Evolutionary conservation across 2,113 vertebrate species (phyloP), one percentile per base, ranked within the genome.

Genomic region (Atractosteus spatula): DNA sequence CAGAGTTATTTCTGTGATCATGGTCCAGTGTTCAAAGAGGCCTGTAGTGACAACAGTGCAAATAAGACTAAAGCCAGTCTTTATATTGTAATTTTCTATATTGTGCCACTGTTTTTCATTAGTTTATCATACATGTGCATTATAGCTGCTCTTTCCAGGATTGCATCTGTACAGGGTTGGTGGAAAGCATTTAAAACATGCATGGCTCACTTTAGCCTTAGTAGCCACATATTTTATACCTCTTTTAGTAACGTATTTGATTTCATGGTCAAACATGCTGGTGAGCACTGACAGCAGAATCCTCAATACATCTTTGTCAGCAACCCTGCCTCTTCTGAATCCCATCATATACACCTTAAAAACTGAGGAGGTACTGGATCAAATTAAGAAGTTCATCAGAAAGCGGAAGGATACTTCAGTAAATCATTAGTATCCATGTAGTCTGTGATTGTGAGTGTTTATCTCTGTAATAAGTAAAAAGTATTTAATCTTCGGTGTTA

Each of bases 151-250:
- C 44, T 66, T 42, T 43, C 14, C 4, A 66, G 17, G 16, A 3
- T 66, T 8, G 41, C 64, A 10, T 43, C 64, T 43, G 64, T 16
- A 10, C 7, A 66, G 17, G 41, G 44, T 10, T 16, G 64, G 13
- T 13, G 41, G 41, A 66, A 66, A 66, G 64, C 64, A 42, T 66
- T 66, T 66, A 66, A 66, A 66, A 66, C 64, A 10, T 66, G 64
- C 64, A n/a, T 16, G 4, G 4, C 64, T 13, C 64, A 66, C 14
- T 11, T 11, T 66, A 11, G 11, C 13, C 41, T 66, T 66, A 66
- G 64, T 66, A 11, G 64, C 64, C 10, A 66, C 17, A 42, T 66
- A 16, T 66, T 66, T n/a, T 17, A 42, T 66, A 42, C 64, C 64
- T 66, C 6, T 66, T 7, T 13, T 59, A 59, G 56, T 59, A n/a